These are phyloP conservation scores for Pelmatolapia mariae DNA, from an alignment of 2,113 vertebrate species.

Conservation along the genomic window DNA sequence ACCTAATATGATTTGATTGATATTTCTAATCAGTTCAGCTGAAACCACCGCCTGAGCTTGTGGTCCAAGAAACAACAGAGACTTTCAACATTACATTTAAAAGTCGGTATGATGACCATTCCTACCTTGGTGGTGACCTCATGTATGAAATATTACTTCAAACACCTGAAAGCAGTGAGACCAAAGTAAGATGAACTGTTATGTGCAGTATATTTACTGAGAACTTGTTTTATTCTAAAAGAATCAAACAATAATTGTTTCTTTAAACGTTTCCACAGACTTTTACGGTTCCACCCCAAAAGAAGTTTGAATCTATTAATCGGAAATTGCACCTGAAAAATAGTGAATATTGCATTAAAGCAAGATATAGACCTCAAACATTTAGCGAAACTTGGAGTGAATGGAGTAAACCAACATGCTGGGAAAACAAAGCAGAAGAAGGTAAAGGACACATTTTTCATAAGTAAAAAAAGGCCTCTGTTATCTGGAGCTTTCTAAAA, in stretches of 20 bases:
- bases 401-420: slow-evolving; percentile 17
- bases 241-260: neutral
- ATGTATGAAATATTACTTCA: neutral
- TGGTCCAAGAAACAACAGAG: neutral
- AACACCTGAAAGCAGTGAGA: neutral
- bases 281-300: rapidly evolving
- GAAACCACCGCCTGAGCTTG: neutral
- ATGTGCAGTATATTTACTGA: neutral
- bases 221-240: neutral
- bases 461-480: neutral
- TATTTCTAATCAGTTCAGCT: slow-evolving; percentile 49
- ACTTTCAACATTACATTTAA: slow-evolving; percentile 25
- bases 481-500: neutral
- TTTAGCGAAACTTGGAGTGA: neutral
- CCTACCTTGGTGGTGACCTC: rapidly evolving
- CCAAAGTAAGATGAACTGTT: neutral
- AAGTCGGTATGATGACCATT: neutral
- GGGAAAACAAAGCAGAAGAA: neutral
- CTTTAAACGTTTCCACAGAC: neutral
- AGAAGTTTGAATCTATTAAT: rapidly evolving
- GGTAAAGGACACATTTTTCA: neutral
- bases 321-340: neutral
- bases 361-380: rapidly evolving
- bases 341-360: slow-evolving; percentile 6
- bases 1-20: neutral